Evolutionary conservation across 2,888 invertebrate species (phyloP).

Genomic region (Campoletis raptor): DNA sequence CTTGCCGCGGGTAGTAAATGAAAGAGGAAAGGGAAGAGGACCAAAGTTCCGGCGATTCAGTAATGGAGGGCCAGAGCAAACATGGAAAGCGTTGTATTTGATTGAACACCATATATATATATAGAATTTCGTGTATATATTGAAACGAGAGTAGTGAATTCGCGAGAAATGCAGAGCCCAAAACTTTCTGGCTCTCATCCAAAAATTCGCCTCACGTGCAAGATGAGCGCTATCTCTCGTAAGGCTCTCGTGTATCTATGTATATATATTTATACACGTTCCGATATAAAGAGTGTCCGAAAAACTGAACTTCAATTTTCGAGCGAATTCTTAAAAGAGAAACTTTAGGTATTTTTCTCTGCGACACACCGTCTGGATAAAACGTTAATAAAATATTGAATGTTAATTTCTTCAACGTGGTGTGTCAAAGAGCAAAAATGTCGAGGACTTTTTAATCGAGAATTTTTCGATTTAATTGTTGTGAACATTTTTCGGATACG

Average conservation of each 20-base stretch:
- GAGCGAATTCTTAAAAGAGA: background rate
- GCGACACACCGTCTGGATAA: too few species aligned
- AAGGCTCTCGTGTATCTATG: background rate
- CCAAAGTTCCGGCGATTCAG: conserved; percentile 37
- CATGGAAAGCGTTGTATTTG: conserved; percentile 35
- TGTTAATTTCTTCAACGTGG: background rate
- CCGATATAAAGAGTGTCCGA: background rate
- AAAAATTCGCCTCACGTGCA: conserved; percentile 47
- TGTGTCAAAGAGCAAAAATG: background rate
- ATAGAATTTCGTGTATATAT: background rate
- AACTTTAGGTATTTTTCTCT: background rate
- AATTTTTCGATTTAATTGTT: background rate
- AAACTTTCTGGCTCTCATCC: conserved; percentile 57
- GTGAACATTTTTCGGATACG: background rate
- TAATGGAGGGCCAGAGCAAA: conserved; percentile 43
- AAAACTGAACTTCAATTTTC: background rate
- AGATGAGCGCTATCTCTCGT: conserved; percentile 11
- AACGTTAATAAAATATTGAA: background rate
- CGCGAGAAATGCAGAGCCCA: conserved; percentile 43
- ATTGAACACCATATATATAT: background rate
- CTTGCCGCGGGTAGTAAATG: conserved; percentile 7
- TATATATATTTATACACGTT: background rate
- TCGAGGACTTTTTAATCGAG: background rate
- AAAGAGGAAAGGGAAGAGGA: background rate
- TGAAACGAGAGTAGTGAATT: conserved; percentile 9